phyloP scores from a whole-genome alignment of 2,113 vertebrate species.

The Scomber colias region DNA sequence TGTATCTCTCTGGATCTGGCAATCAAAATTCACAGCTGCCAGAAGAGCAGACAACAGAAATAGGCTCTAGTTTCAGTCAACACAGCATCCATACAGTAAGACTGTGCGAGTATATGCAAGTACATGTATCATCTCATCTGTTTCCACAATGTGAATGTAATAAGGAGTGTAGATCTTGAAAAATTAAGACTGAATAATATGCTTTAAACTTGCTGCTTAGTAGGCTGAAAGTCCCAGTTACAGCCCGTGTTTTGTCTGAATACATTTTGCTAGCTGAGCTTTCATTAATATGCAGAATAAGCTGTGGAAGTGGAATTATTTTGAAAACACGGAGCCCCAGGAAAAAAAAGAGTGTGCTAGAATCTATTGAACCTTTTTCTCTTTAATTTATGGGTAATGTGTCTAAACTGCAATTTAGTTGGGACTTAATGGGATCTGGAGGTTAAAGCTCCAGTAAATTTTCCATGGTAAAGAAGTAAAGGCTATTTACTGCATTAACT shows the following conservation, averaged over 20 bases:
- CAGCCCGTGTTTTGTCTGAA: background rate
- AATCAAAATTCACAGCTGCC: constrained; percentile 44
- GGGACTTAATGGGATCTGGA: constrained; percentile 16
- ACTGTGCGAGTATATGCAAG: background rate
- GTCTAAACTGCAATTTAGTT: constrained; percentile 1
- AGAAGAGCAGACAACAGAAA: constrained; percentile 23
- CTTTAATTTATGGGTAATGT: constrained; percentile 24
- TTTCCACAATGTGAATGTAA: background rate
- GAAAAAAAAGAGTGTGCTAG: background rate
- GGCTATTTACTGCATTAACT: constrained; percentile 9
- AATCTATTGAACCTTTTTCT: constrained; percentile 16
- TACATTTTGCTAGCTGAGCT: background rate
- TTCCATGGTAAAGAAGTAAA: constrained; percentile 11
- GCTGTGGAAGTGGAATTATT: background rate
- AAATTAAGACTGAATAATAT: background rate
- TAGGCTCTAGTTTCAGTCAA: constrained; percentile 15
- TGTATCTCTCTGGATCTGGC: constrained; percentile 38
- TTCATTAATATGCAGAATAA: background rate
- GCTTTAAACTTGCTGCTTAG: background rate
- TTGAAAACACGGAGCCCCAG: background rate
- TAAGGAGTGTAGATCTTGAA: too few species aligned
- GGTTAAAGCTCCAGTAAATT: constrained; percentile 33
- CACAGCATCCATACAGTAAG: background rate
- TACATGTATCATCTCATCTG: background rate
- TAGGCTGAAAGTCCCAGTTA: background rate